phyloP scores from a whole-genome alignment of 30 jellyfish, hydroid and myxozoan species.

The Morbakka virulenta region DNA sequence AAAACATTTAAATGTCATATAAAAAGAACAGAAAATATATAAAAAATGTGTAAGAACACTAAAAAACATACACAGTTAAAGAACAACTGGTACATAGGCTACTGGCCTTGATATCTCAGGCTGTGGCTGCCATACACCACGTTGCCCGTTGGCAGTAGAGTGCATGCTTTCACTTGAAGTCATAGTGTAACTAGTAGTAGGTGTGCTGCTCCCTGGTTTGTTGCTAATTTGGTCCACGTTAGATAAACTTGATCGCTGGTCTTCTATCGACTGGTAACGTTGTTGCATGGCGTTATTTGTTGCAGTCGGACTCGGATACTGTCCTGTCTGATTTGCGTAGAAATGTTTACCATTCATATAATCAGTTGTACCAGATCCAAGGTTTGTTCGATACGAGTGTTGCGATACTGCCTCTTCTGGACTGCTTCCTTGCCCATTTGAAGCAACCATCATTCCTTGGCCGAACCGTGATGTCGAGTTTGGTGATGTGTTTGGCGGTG shows the following conservation, averaged over 20 bases:
- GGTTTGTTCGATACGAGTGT: constrained; percentile 47
- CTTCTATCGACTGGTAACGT: constrained; percentile 61
- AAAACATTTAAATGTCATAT: too few relatives aligned
- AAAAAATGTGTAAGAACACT: too few relatives aligned
- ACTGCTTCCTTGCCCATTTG: neutral
- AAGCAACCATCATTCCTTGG: constrained; percentile 58
- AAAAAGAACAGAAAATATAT: too few relatives aligned
- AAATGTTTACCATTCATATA: constrained; percentile 76
- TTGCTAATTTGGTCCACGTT: constrained; percentile 46
- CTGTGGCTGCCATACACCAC: constrained; percentile 89
- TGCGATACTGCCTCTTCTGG: constrained; percentile 35
- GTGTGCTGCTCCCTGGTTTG: constrained; percentile 60
- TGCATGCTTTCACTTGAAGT: constrained; percentile 67
- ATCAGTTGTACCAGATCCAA: constrained; percentile 14
- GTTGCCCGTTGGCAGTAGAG: constrained; percentile 63
- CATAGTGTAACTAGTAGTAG: constrained; percentile 59
- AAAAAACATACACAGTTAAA: constrained; percentile 21
- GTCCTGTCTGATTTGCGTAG: constrained; percentile 72
- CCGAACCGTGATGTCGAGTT: constrained; percentile 66
- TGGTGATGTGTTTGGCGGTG: constrained; percentile 77
- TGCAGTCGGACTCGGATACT: constrained; percentile 70
- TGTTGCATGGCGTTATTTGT: constrained; percentile 36
- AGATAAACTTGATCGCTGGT: constrained; percentile 60
- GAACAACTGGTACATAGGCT: constrained; percentile 78
- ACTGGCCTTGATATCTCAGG: constrained; percentile 87